Evolutionary conservation across 1,140 invertebrate genomes (phyloP), one percentile per base, ranked within the genome.

Genomic region (Aphis craccivora): DNA sequence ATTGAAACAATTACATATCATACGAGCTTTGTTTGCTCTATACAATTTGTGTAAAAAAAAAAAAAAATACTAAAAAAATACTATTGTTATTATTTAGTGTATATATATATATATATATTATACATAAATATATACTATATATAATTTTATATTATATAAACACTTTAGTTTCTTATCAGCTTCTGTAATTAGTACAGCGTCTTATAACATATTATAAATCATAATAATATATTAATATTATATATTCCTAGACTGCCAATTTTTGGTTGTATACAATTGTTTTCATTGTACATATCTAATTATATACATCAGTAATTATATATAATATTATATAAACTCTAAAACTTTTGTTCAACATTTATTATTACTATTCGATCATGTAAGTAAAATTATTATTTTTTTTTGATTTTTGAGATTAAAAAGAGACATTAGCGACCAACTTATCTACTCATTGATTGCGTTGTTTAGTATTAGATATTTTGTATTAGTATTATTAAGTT

Each of bases 1-100:
- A 83, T 83, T 84, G 76, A 84, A 93, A 84, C 91, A 93, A 53
- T 93, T 93, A 93, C 91, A 93, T 93, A 93, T 93, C 91, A 93
- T 84, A 43, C 48, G 91, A 93, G 91, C 91, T 93, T 93, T 22
- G 81, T 93, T 83, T 35, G 91, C 91, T 93, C 91, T 53, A 67
- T n/a, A 55, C 11, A 37, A 84, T 92, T 81, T 92, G 86, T 53
- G 67, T 76, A 91, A 48, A 91, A 48, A 91, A 76, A 53, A n/a
- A 91, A 67, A 91, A 48, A 48, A 35, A 35, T n/a, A n/a, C 0
- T 67, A 45, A 8, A 43, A 83, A 25, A 83, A 93, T 37, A 37
- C 35, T 83, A 81, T 93, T 84, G 91, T 93, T 93, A 93, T 51
- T 86, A 86, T 55, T 55, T 93, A 93, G 48, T 55, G 91, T 93